Evolutionary conservation across 2,797 vertebrate genomes (phyloP), one percentile per base, ranked within the genome.

Genomic region (Lemur catta): DNA sequence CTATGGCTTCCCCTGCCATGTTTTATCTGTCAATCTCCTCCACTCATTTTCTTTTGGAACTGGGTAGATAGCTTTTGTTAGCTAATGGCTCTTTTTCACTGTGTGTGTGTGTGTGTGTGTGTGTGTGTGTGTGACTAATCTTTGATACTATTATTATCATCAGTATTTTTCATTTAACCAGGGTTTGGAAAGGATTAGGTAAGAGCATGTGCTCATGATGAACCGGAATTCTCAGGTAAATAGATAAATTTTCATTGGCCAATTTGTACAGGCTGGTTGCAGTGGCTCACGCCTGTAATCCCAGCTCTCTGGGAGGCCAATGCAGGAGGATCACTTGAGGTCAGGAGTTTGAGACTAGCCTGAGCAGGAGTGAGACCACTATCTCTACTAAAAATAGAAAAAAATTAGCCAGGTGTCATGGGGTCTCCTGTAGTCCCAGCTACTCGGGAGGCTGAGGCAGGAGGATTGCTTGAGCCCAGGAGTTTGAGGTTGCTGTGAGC

Each of bases 1-100:
- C 48, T 33, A 14, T 0, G 7, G 24, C 50, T 65, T 38, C 5
- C 38, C 10, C 28, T 35, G 3, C 4, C 2, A 4, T 7, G 33
- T 6, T 85, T 76, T 10, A 33, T 24, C 24, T 33, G 55, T 28
- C 18, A 14, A 0, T 3, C 6, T n/a, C 24, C 5, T 71, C 30
- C 11, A 24, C 24, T 0, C 8, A 33, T 15, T 57, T 52, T 78
- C 71, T 55, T 52, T 93, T 43, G 63, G 50, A 93, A 81, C n/a
- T 22, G 9, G 30, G 10, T 33, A 50, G 24, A 9, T 12, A 67
- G 24, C 13, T 59, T 89, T 65, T 63, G 13, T 84, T 84, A 71
- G 52, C 17, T 69, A 55, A 41, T 15, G 43, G 28, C n/a, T 78
- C 26, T 89, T 76, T 33, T 67, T 38, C 7, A 1, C 26, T 78